These are phyloP conservation scores for Fragum fragum DNA, from an alignment of 2,888 invertebrate genomes.

Conservation along the genomic window DNA sequence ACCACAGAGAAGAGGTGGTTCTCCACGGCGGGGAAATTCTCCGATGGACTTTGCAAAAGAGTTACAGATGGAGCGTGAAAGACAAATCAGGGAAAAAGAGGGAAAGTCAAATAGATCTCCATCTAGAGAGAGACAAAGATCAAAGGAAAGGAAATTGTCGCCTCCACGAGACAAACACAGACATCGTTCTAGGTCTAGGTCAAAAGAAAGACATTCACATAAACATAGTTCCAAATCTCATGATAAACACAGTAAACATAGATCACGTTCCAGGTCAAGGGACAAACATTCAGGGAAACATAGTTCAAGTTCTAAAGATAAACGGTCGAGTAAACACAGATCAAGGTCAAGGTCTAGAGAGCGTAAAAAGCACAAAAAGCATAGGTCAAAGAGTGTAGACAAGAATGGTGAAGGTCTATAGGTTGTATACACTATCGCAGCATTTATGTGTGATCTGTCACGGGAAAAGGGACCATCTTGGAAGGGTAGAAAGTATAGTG, in stretches of 20 bases:
- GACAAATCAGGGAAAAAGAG: constrained; percentile 78
- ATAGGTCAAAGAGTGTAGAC: constrained; percentile 34
- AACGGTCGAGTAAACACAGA: constrained; percentile 44
- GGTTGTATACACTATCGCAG: background rate
- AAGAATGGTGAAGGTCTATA: constrained; percentile 14
- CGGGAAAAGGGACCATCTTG: too few species aligned
- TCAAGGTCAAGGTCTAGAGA: constrained; percentile 46
- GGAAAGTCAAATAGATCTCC: constrained; percentile 35
- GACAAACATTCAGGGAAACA: constrained; percentile 58
- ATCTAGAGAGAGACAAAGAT: constrained; percentile 39
- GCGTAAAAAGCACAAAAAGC: constrained; percentile 48
- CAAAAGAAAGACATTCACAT: constrained; percentile 47
- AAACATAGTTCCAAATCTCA: constrained; percentile 60
- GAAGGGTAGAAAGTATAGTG: too few species aligned
- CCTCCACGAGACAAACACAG: constrained; percentile 16
- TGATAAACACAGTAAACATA: constrained; percentile 44
- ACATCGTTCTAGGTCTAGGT: constrained; percentile 43
- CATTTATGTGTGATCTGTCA: background rate
- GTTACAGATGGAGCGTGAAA: constrained; percentile 75
- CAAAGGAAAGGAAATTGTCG: constrained; percentile 24
- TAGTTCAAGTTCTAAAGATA: constrained; percentile 59
- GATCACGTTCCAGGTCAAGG: constrained; percentile 49
- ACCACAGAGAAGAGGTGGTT: constrained; percentile 22
- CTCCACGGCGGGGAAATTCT: constrained; percentile 24
- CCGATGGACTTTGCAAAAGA: constrained; percentile 77